phyloP scores from a whole-genome alignment of 2,113 vertebrate species.

The Nyctibius bracteatus region DNA sequence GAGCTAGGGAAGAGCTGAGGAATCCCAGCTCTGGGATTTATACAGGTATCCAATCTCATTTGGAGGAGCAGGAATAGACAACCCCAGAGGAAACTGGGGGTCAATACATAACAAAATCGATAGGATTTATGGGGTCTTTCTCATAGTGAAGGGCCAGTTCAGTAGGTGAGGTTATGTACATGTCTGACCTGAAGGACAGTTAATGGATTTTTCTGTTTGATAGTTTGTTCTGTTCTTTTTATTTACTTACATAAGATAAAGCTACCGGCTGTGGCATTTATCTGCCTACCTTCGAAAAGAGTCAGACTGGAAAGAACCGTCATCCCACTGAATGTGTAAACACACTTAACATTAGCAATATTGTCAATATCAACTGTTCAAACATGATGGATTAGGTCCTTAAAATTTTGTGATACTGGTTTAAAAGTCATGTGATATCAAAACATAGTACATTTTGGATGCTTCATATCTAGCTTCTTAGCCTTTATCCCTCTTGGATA shows the following conservation, averaged over 20 bases:
- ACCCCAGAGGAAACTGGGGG: background rate
- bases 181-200: background rate
- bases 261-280: background rate
- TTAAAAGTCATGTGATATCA: background rate
- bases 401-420: background rate
- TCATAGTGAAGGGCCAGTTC: background rate
- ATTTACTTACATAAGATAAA: background rate
- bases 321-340: background rate
- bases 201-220: background rate
- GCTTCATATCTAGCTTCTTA: background rate
- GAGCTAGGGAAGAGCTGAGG: background rate
- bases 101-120: background rate
- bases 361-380: background rate
- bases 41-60: background rate
- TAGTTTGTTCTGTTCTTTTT: background rate
- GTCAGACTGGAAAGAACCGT: background rate
- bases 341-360: background rate
- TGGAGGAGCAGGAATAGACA: background rate
- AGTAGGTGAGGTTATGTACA: background rate
- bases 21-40: background rate
- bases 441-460: background rate
- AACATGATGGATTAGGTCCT: background rate
- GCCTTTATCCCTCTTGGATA: background rate
- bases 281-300: background rate
- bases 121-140: background rate